phyloP scores from a whole-genome alignment of 2,797 vertebrate species.

The Diceros bicornis region DNA sequence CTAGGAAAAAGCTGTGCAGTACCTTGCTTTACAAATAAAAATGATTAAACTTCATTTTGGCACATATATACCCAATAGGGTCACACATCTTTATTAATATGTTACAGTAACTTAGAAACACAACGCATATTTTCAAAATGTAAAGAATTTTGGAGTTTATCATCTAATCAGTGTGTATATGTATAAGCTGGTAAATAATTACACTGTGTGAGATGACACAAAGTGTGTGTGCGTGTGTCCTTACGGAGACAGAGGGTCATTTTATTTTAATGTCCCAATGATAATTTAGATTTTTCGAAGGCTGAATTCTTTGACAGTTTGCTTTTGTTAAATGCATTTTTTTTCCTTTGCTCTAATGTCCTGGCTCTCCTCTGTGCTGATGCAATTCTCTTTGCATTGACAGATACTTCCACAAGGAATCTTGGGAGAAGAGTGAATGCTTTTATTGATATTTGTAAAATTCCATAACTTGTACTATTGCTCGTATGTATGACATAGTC shows the following conservation, averaged over 20 bases:
- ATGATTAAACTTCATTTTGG: neutral
- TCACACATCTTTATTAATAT: neutral
- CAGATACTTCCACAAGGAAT: conserved; percentile 25
- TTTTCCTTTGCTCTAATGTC: neutral
- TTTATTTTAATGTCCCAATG: neutral
- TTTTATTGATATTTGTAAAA: conserved; percentile 47
- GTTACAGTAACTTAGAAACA: neutral
- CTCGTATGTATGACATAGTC: neutral
- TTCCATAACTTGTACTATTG: conserved; percentile 7
- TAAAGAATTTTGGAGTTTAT: neutral
- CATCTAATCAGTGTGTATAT: neutral
- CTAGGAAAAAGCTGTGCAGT: neutral
- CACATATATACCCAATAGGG: neutral
- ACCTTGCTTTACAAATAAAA: neutral
- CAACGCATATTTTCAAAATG: neutral
- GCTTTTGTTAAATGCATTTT: neutral
- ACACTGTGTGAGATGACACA: neutral
- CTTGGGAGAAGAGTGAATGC: neutral
- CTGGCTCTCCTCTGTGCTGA: neutral
- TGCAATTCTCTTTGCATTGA: conserved; percentile 30
- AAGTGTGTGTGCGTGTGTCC: neutral
- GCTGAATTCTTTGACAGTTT: neutral
- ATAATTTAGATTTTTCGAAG: neutral
- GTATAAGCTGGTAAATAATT: neutral
- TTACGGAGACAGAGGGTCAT: neutral